Conservation (phyloP, 2,888 invertebrate species). For the Oxytorus armatus region DNA sequence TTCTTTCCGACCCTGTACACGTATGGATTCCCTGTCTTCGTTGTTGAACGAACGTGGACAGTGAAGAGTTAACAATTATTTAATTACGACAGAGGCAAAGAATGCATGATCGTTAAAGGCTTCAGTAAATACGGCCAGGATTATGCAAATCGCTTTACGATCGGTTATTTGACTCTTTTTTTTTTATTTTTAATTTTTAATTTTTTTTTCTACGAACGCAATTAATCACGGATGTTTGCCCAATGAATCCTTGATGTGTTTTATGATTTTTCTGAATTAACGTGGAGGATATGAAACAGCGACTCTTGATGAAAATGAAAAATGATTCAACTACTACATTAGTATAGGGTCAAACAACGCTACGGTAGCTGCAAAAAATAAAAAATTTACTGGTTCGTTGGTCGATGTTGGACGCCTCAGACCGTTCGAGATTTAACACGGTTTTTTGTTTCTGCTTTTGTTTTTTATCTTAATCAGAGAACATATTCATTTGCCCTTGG, state of each 20-base stretch:
- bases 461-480: slow-evolving; percentile 25
- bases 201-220: not conserved
- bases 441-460: not conserved
- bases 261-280: not conserved
- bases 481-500: slow-evolving; percentile 81
- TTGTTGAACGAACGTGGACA: slow-evolving; percentile 50
- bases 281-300: not conserved
- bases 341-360: no score
- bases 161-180: no score
- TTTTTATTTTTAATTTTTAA: not conserved
- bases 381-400: not conserved
- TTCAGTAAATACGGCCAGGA: no score
- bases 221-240: slow-evolving; percentile 6
- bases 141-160: no score
- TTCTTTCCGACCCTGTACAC: slow-evolving; percentile 33
- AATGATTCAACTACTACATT: not conserved
- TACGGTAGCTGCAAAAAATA: no score
- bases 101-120: no score
- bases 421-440: not conserved
- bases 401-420: no score
- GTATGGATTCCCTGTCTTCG: slow-evolving; percentile 52
- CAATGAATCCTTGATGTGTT: not conserved
- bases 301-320: not conserved
- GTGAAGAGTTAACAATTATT: slow-evolving; percentile 1
- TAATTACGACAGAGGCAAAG: no score